phyloP scores from a whole-genome alignment of 2,888 invertebrate species.

The Monoplex corrugatus region DNA sequence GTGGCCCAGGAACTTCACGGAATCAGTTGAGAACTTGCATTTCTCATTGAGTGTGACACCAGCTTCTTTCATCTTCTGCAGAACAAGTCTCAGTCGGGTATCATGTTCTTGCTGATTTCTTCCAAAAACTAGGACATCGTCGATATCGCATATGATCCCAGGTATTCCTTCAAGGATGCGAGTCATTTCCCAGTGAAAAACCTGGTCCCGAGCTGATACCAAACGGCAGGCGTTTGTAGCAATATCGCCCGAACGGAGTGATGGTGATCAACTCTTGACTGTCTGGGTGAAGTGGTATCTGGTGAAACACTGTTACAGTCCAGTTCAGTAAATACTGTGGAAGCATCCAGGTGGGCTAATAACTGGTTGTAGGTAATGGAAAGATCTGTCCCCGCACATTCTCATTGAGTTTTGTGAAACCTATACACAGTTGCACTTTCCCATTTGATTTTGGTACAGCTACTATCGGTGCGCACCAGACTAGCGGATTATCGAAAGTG shows the following conservation, averaged over 20 bases:
- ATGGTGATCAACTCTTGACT: too few species aligned
- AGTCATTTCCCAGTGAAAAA: slow-evolving; percentile 46
- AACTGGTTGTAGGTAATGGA: background rate
- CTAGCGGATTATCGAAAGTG: too few species aligned
- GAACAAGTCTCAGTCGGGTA: background rate
- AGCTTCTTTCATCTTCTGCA: background rate
- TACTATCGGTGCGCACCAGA: slow-evolving; percentile 11
- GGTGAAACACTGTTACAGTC: background rate
- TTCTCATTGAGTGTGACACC: slow-evolving; percentile 16
- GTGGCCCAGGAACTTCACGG: slow-evolving; percentile 21
- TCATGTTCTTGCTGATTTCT: background rate
- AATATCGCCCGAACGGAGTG: slow-evolving; percentile 39
- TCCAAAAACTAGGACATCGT: slow-evolving; percentile 40
- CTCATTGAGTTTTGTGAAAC: background rate
- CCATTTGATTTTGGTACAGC: background rate
- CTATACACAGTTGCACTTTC: background rate
- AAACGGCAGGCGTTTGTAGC: slow-evolving; percentile 39
- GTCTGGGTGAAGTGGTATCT: too few species aligned
- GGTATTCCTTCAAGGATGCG: slow-evolving; percentile 16
- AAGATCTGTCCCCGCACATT: background rate
- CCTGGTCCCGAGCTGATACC: slow-evolving; percentile 44
- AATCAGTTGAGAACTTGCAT: background rate
- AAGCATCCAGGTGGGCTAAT: background rate
- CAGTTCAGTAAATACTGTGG: background rate
- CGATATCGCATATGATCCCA: slow-evolving; percentile 12